A percentile compares a stretch with the other conserved stretches of the same genome.
Conservation (phyloP, 2,888 invertebrate genomes). For the Hoplodrina ambigua region DNA sequence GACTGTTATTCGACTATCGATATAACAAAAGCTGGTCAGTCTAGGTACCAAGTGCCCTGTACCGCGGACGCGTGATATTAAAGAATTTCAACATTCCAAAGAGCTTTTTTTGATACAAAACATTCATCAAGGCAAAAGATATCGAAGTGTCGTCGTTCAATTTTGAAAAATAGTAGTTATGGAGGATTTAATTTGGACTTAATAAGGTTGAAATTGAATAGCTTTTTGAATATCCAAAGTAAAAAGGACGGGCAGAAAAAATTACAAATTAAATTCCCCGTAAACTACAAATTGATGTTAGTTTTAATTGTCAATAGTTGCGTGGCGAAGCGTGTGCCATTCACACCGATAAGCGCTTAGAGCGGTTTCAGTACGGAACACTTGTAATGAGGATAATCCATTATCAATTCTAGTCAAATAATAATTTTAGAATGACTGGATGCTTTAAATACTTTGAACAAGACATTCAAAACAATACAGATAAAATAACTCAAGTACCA, state of each 20-base stretch:
- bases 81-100: slow-evolving; percentile 29
- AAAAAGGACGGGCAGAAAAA: not conserved
- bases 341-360: slow-evolving; percentile 69
- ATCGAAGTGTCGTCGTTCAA: slow-evolving; percentile 14
- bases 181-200: slow-evolving; percentile 20
- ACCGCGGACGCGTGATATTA: slow-evolving; percentile 41
- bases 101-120: slow-evolving; percentile 17
- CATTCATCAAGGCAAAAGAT: slow-evolving; percentile 16
- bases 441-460: slow-evolving; percentile 37
- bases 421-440: slow-evolving; percentile 46
- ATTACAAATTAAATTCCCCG: slow-evolving; percentile 34
- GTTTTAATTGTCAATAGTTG: slow-evolving; percentile 67
- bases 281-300: slow-evolving; percentile 60
- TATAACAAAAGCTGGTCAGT: slow-evolving; percentile 56
- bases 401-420: slow-evolving; percentile 37
- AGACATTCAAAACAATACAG: slow-evolving; percentile 37
- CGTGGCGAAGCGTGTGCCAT: slow-evolving; percentile 72
- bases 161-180: slow-evolving; percentile 21
- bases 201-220: not conserved
- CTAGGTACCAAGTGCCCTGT: slow-evolving; percentile 57
- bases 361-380: slow-evolving; percentile 60
- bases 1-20: slow-evolving; percentile 46
- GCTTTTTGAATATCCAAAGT: not conserved
- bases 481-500: slow-evolving; percentile 25
- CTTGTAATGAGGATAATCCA: slow-evolving; percentile 49